Evolutionary conservation across 2,113 vertebrate species (phyloP).

Genomic region (Caloenas nicobarica): DNA sequence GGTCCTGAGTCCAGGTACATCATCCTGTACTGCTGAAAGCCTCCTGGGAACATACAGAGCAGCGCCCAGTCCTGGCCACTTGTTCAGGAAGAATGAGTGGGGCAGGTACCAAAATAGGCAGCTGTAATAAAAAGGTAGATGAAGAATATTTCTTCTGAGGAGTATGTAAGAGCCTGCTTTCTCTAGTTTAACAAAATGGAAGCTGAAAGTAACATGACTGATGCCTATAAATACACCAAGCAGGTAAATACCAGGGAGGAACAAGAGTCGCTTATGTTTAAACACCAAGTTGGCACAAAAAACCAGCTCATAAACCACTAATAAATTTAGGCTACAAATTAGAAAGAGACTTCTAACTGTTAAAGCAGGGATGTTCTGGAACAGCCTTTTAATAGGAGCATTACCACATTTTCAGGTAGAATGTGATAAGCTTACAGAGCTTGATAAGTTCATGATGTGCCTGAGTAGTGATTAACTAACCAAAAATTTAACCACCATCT

Average conservation of each 20-base stretch:
- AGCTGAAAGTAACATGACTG: not conserved
- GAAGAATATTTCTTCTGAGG: not conserved
- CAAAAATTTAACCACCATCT: not conserved
- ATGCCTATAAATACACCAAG: not conserved
- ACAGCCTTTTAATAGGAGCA: not conserved
- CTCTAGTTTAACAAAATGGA: not conserved
- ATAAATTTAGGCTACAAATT: not conserved
- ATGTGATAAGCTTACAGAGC: not conserved
- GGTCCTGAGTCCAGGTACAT: too few species aligned
- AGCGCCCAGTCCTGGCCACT: not conserved
- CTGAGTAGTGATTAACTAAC: not conserved
- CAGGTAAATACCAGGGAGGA: not conserved
- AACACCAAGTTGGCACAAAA: not conserved
- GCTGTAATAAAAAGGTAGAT: not conserved
- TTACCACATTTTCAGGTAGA: not conserved
- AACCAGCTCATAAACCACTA: rapidly evolving
- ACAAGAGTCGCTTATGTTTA: not conserved
- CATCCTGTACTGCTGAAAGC: not conserved
- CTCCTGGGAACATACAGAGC: not conserved
- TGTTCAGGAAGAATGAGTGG: not conserved
- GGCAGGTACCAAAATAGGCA: not conserved
- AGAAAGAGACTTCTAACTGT: not conserved
- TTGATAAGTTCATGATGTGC: not conserved
- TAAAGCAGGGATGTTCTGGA: not conserved
- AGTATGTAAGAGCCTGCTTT: not conserved